Evolutionary conservation across 2,888 invertebrate genomes (phyloP).

Genomic region (Coenonympha glycerion): DNA sequence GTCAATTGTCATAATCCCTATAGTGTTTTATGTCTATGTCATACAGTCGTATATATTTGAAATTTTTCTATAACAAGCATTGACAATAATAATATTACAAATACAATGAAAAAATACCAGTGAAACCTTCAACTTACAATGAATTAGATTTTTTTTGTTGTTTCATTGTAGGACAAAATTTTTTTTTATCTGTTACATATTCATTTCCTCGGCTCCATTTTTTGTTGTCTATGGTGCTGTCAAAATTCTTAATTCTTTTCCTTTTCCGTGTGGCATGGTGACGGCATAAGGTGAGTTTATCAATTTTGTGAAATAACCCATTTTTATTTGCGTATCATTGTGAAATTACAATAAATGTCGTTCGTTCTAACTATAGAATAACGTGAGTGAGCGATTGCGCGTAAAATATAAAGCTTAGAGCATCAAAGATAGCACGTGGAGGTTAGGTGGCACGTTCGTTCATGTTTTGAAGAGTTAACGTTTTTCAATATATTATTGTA

Average conservation of each 20-base stretch:
- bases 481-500: too few relatives aligned
- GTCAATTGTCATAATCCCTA: too few relatives aligned
- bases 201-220: background rate
- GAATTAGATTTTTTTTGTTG: too few relatives aligned
- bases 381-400: background rate
- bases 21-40: too few relatives aligned
- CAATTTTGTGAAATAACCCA: conserved; percentile 41
- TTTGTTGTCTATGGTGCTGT: conserved; percentile 4
- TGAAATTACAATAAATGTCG: background rate
- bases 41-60: too few relatives aligned
- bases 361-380: background rate
- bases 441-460: background rate
- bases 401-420: background rate
- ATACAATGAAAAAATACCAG: too few relatives aligned
- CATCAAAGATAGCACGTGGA: background rate
- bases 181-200: too few relatives aligned
- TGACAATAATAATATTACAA: too few relatives aligned
- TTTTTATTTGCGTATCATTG: conserved; percentile 33
- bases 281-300: conserved; percentile 68
- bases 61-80: too few relatives aligned
- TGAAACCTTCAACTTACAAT: too few relatives aligned
- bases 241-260: conserved; percentile 47
- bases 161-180: background rate
- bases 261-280: conserved; percentile 75
- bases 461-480: background rate